Conservation (phyloP, 2,888 invertebrate genomes). For the Ennomos quercinarius region DNA sequence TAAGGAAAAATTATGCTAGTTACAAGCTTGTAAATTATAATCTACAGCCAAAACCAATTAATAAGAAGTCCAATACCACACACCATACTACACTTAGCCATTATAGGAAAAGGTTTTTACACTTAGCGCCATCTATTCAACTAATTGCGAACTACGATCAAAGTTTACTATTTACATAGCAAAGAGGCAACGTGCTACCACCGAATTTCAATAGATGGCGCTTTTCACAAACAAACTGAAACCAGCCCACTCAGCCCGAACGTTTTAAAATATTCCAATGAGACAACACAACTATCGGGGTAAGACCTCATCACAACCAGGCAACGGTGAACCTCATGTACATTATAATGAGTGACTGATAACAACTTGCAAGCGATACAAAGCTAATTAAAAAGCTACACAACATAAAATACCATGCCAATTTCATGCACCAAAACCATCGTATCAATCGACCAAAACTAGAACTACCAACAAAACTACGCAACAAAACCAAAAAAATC, state of each 20-base stretch:
- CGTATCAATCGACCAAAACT: constrained; percentile 28
- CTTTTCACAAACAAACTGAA: constrained; percentile 68
- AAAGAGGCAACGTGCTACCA: constrained; percentile 33
- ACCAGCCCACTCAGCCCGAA: constrained; percentile 62
- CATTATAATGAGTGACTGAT: constrained; percentile 75
- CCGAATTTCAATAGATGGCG: constrained; percentile 70
- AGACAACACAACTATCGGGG: constrained; percentile 49
- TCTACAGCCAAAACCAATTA: too few relatives aligned
- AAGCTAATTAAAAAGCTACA: constrained; percentile 41
- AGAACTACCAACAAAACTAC: constrained; percentile 24
- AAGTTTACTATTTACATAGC: constrained; percentile 1
- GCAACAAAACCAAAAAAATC: constrained; percentile 39
- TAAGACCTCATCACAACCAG: constrained; percentile 56
- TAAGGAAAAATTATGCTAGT: neutral
- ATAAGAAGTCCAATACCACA: too few relatives aligned
- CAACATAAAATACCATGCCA: constrained; percentile 43
- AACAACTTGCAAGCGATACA: constrained; percentile 61
- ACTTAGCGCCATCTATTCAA: constrained; percentile 19
- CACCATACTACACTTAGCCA: too few relatives aligned
- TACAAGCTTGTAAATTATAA: neutral
- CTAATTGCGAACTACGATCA: constrained; percentile 5
- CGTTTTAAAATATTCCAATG: constrained; percentile 68
- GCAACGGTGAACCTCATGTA: constrained; percentile 65
- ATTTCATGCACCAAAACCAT: constrained; percentile 51
- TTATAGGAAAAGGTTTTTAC: neutral